Percentiles rank a stretch among this genome's conserved stretches.
phyloP scores from a whole-genome alignment of 2,113 vertebrate genomes.

The Zosterops hypoxanthus region DNA sequence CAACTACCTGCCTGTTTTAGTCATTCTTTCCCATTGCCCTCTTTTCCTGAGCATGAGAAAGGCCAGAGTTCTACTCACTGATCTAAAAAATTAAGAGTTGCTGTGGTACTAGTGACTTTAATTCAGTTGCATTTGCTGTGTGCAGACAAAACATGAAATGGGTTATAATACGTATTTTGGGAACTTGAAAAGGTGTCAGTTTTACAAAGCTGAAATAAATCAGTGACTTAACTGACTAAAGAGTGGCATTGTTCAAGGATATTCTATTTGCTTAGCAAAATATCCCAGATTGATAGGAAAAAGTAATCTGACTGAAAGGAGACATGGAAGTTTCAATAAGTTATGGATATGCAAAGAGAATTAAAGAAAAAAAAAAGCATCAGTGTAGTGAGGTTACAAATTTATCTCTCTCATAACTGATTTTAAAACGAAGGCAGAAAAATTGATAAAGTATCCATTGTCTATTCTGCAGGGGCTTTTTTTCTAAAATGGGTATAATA shows the following conservation, averaged over 20 bases:
- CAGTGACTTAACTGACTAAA: not conserved
- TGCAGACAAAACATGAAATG: not conserved
- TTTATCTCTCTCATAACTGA: not conserved
- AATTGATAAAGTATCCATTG: not conserved
- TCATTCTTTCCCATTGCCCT: not conserved
- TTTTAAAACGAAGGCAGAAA: not conserved
- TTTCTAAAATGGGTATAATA: not conserved
- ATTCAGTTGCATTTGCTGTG: not conserved
- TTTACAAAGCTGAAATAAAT: not conserved
- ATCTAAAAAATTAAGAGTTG: not conserved
- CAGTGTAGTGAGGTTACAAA: not conserved
- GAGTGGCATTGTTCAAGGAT: not conserved
- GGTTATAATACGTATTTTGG: fast-evolving
- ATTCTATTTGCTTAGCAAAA: not conserved
- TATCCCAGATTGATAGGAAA: not conserved
- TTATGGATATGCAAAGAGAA: not conserved
- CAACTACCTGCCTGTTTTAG: not conserved
- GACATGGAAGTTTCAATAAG: not conserved
- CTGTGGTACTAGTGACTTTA: not conserved
- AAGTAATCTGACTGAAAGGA: not conserved
- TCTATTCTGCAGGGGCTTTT: not conserved
- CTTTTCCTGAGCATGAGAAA: not conserved
- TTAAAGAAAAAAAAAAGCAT: not conserved
- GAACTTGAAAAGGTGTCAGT: not conserved
- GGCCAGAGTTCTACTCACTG: not conserved